Evolutionary conservation across 2,888 invertebrate genomes (phyloP).

Genomic region (Drepanosiphum platanoidis): DNA sequence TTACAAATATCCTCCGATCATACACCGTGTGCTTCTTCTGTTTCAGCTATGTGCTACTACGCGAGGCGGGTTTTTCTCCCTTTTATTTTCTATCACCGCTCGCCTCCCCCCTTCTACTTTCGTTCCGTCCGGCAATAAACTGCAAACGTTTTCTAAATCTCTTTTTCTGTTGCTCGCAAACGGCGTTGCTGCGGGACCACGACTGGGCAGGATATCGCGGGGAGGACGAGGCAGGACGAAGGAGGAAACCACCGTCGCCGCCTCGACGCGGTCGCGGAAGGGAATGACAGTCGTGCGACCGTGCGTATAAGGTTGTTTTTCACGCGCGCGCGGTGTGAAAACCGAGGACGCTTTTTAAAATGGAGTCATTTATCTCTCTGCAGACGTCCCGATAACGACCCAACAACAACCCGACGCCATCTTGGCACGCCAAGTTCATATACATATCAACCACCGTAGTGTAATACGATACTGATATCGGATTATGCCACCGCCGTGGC

Average conservation of each 20-base stretch:
- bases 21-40: conserved; percentile 42
- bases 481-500: conserved; percentile 53
- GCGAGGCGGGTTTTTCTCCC: conserved; percentile 21
- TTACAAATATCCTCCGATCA: conserved; percentile 56
- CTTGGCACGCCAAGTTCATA: conserved; percentile 62
- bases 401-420: conserved; percentile 62
- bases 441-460: conserved; percentile 58
- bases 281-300: conserved; percentile 39
- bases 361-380: conserved; percentile 62
- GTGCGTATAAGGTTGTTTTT: conserved; percentile 52
- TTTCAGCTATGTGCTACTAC: not conserved
- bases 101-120: not conserved
- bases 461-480: conserved; percentile 61
- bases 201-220: too few species aligned
- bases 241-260: conserved; percentile 3
- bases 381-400: conserved; percentile 62
- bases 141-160: conserved; percentile 60
- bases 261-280: not conserved
- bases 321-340: conserved; percentile 57
- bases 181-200: too few species aligned
- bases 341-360: conserved; percentile 61
- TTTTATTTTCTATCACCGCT: too few species aligned
- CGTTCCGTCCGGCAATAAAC: too few species aligned
- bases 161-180: conserved; percentile 2
- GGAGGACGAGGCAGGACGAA: not conserved